Evolutionary conservation across 2,888 invertebrate species (phyloP), one percentile per base, ranked within the genome.

Genomic region (Falcaria lacertinaria): DNA sequence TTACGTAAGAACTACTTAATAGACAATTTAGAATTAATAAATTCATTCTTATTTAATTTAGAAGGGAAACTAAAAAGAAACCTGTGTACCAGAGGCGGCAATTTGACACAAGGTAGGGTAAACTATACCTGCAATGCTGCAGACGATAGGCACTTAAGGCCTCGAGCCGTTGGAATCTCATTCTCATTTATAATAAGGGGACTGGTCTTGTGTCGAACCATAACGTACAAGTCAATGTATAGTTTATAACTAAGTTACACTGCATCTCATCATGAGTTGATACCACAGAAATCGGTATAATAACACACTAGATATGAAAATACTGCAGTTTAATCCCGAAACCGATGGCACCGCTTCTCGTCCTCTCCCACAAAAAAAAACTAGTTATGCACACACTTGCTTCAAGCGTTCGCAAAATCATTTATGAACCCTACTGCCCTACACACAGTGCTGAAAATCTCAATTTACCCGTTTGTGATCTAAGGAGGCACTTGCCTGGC

Each of bases 211-310:
- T 37, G 37, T 25, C 4, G 25, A 37, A 36, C 16, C 36, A 14
- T 14, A 8, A 36, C 22, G 4, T 36, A 7, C 19, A n/a, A 36
- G 19, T 37, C 13, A 33, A 33, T 11, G 28, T 28, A 3, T 28
- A 3, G 11, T 28, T 11, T 11, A 3, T 11, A 11, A 11, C 2
- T 28, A 43, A 48, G 39, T 44, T 32, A 40, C 44, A 48, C 39
- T 39, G 34, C 46, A 42, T 34, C 48, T 33, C 44, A 50, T 49
- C 44, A n/a, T n/a, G n/a, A n/a, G n/a, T n/a, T n/a, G n/a, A n/a
- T n/a, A n/a, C n/a, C n/a, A n/a, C n/a, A n/a, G n/a, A n/a, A n/a
- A n/a, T n/a, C n/a, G n/a, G n/a, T n/a, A n/a, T n/a, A n/a, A n/a
- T n/a, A n/a, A n/a, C n/a, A n/a, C n/a, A n/a, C n/a, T n/a, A n/a